These are phyloP conservation scores for Peromyscus eremicus DNA, from an alignment of 2,797 vertebrate genomes.

Conservation along the genomic window DNA sequence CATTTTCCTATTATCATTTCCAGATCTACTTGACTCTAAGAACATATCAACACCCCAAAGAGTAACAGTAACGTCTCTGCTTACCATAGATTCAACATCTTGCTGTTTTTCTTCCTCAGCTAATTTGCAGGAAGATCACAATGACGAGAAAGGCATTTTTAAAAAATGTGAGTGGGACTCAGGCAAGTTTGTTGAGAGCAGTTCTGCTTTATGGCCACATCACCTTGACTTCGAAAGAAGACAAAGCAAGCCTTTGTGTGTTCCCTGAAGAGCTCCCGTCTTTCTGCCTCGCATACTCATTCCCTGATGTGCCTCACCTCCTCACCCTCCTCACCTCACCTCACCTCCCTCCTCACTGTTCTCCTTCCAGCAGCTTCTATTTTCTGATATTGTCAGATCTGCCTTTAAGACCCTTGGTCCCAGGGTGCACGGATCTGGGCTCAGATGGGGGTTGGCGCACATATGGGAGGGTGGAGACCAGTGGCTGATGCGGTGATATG, in stretches of 20 bases:
- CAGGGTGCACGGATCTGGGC: not conserved
- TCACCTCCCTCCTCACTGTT: not conserved
- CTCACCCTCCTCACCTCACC: not conserved
- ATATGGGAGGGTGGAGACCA: fast-evolving
- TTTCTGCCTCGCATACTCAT: not conserved
- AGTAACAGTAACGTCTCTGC: not conserved
- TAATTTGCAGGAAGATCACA: not conserved
- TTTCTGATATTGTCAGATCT: not conserved
- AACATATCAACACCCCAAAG: not conserved
- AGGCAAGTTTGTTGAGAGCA: not conserved
- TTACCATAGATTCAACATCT: not conserved
- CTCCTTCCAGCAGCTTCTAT: not conserved
- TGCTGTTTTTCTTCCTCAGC: not conserved
- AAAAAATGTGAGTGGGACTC: not conserved
- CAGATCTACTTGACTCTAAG: not conserved
- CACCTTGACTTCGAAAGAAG: not conserved
- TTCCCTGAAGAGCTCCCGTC: not conserved
- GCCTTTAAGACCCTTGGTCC: not conserved
- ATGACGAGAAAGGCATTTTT: not conserved
- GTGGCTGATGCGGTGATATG: fast-evolving
- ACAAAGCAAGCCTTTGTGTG: not conserved
- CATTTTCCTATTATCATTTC: not conserved
- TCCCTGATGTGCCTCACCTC: not conserved
- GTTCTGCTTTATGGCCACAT: fast-evolving
- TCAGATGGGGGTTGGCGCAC: not conserved